These are phyloP conservation scores for Champsocephalus gunnari DNA, from an alignment of 2,797 vertebrate species.

Conservation along the genomic window DNA sequence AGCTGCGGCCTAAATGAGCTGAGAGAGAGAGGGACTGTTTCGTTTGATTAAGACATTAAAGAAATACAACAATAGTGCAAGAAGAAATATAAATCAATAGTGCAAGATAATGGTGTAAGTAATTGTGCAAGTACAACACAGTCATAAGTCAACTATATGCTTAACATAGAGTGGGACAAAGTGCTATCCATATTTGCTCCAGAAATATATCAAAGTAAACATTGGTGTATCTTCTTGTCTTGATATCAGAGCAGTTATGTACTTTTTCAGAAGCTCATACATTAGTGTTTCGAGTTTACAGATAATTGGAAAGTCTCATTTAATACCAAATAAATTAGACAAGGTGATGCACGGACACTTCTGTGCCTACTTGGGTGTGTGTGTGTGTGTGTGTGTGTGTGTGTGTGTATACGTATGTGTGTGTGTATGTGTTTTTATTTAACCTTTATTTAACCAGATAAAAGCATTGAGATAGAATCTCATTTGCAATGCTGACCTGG, in stretches of 20 bases:
- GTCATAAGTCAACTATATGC: no score
- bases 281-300: not conserved
- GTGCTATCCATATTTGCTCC: no score
- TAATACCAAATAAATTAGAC: not conserved
- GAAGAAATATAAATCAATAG: no score
- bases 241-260: not conserved
- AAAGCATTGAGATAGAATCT: no score
- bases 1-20: slow-evolving; percentile 56
- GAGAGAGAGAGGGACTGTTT: slow-evolving; percentile 28
- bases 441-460: no score
- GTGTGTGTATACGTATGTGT: not conserved
- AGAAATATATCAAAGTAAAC: no score
- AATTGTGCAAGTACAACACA: no score
- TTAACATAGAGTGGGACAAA: no score
- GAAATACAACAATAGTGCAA: no score
- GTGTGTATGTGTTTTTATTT: no score
- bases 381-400: slow-evolving; percentile 3
- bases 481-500: no score
- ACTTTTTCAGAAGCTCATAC: not conserved
- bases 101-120: no score
- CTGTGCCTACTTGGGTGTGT: slow-evolving; percentile 1
- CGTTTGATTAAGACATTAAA: not conserved
- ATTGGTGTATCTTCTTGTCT: not conserved
- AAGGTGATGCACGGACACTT: slow-evolving; percentile 15
- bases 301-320: not conserved